phyloP scores from a whole-genome alignment of 2,797 vertebrate species.

The Lacerta bilineata region DNA sequence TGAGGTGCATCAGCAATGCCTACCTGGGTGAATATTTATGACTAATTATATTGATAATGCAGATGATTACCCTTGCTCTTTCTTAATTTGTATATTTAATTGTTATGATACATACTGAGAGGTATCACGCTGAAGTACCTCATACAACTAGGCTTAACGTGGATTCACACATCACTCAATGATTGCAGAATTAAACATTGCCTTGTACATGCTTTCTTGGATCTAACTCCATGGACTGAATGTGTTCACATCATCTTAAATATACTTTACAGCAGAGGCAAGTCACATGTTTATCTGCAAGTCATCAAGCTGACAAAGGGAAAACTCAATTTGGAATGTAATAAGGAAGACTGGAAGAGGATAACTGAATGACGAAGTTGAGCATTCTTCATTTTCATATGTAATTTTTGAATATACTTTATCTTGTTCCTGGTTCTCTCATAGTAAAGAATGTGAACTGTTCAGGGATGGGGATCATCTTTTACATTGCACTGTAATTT shows the following conservation, averaged over 20 bases:
- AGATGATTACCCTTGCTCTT: background rate
- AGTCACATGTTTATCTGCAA: background rate
- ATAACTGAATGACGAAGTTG: background rate
- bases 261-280: background rate
- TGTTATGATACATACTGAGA: background rate
- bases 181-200: background rate
- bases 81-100: background rate
- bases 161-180: background rate
- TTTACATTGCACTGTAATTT: background rate
- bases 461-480: background rate
- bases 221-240: background rate
- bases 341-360: background rate
- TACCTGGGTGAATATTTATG: background rate
- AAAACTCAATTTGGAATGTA: background rate
- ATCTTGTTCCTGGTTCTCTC: background rate
- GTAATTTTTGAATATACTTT: background rate
- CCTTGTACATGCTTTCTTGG: background rate
- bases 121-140: background rate
- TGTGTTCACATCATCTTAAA: background rate
- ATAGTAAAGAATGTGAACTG: background rate
- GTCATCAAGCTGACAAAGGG: background rate
- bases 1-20: background rate
- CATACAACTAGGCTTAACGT: too few relatives aligned
- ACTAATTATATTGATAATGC: background rate
- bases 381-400: background rate